phyloP scores from a whole-genome alignment of 2,113 vertebrate species.

The Solea senegalensis region DNA sequence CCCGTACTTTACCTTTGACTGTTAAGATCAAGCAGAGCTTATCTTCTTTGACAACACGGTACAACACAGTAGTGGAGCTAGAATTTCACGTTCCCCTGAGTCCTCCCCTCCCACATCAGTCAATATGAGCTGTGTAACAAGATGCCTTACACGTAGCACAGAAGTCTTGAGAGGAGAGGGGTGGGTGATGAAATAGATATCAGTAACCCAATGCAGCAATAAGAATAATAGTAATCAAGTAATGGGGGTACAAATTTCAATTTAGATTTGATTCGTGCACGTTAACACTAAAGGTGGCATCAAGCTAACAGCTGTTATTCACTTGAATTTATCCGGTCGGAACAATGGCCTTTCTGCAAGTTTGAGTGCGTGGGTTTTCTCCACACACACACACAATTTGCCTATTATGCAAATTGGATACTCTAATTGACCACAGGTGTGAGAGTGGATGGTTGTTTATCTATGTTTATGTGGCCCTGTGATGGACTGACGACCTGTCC shows the following conservation, averaged over 20 bases:
- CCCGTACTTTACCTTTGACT: neutral
- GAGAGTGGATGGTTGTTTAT: too few relatives aligned
- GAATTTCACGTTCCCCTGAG: conserved; percentile 31
- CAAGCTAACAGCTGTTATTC: too few relatives aligned
- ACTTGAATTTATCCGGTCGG: too few relatives aligned
- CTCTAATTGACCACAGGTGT: too few relatives aligned
- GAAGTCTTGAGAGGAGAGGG: conserved; percentile 19
- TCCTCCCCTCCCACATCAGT: conserved; percentile 22
- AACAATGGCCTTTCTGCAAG: too few relatives aligned
- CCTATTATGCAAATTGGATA: too few relatives aligned
- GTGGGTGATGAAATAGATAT: neutral
- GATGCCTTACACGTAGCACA: conserved; percentile 23
- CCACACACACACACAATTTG: too few relatives aligned
- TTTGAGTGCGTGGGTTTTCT: too few relatives aligned
- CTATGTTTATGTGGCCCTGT: too few relatives aligned
- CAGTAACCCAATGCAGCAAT: neutral
- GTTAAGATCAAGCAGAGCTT: neutral
- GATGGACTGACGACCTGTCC: too few relatives aligned
- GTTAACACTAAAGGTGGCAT: too few relatives aligned
- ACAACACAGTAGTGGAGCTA: conserved; percentile 31
- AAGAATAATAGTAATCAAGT: conserved; percentile 2
- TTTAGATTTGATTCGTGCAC: too few relatives aligned
- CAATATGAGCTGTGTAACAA: conserved; percentile 44
- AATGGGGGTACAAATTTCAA: neutral
- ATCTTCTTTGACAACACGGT: conserved; percentile 4